phyloP scores from a whole-genome alignment of 2,888 invertebrate species.

The Venusia cambrica region DNA sequence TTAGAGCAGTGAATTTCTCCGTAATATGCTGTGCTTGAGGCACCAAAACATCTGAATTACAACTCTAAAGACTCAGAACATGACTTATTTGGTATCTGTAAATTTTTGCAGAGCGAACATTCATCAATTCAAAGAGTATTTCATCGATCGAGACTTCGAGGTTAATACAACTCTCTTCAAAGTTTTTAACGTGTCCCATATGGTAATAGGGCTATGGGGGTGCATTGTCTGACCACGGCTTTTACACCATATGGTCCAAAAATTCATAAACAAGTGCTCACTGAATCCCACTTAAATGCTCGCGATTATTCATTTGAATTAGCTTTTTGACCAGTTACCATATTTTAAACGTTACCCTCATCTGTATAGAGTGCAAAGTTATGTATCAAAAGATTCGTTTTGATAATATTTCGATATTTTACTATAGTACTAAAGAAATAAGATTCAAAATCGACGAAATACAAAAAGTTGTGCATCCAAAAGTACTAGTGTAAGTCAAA shows the following conservation, averaged over 20 bases:
- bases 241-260: slow-evolving; percentile 78
- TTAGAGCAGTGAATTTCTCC: too few species aligned
- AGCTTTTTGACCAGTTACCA: slow-evolving; percentile 12
- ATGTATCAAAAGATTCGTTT: slow-evolving; percentile 13
- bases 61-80: too few species aligned
- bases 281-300: slow-evolving; percentile 64
- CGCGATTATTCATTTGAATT: slow-evolving; percentile 52
- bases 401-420: slow-evolving; percentile 30
- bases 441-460: slow-evolving; percentile 31
- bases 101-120: too few species aligned
- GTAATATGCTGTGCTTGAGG: too few species aligned
- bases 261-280: slow-evolving; percentile 76
- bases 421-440: slow-evolving; percentile 24
- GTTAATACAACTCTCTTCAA: slow-evolving; percentile 69
- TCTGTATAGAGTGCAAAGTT: slow-evolving; percentile 31
- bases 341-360: slow-evolving; percentile 34
- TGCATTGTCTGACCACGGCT: slow-evolving; percentile 72
- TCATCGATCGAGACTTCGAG: slow-evolving; percentile 14
- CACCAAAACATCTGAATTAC: too few species aligned
- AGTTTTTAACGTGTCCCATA: slow-evolving; percentile 77
- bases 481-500: slow-evolving; percentile 53
- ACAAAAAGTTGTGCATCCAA: slow-evolving; percentile 31
- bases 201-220: slow-evolving; percentile 71
- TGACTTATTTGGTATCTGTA: too few species aligned
- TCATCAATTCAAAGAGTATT: too few species aligned